Percentiles rank a stretch among this genome's conserved stretches.
Evolutionary conservation across 2,113 vertebrate genomes (phyloP).

Genomic region (Strigops habroptila): DNA sequence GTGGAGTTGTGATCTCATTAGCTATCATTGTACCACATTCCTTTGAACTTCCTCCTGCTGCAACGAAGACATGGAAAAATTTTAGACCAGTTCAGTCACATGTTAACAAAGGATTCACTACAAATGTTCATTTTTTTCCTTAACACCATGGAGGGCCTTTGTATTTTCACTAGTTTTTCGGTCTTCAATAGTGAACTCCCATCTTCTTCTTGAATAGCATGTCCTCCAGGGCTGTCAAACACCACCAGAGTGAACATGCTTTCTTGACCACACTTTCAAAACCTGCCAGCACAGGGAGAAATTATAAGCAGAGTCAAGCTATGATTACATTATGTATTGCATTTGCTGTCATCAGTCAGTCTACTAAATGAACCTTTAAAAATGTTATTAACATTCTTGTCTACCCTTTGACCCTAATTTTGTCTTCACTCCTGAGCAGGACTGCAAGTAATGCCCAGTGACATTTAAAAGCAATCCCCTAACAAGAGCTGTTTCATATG

Average conservation of each 20-base stretch:
- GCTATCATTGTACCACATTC: background rate
- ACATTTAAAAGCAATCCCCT: background rate
- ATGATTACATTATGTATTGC: background rate
- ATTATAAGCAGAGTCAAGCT: background rate
- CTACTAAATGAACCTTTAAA: background rate
- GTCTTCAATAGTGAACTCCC: background rate
- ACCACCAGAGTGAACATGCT: background rate
- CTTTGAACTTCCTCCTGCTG: background rate
- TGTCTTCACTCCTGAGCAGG: background rate
- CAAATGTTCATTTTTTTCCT: background rate
- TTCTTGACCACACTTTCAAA: background rate
- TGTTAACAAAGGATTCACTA: background rate
- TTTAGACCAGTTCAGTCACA: background rate
- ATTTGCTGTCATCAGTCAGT: background rate
- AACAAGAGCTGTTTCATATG: background rate
- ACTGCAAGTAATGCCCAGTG: background rate
- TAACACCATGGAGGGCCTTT: background rate
- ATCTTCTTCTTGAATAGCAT: background rate
- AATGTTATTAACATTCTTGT: background rate
- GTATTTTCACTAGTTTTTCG: background rate
- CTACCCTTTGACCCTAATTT: background rate
- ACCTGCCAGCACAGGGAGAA: background rate
- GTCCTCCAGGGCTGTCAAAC: background rate
- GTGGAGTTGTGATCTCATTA: background rate
- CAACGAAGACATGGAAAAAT: background rate